Evolutionary conservation across 2,888 invertebrate genomes (phyloP).

Genomic region (Petrophora chlorosata): DNA sequence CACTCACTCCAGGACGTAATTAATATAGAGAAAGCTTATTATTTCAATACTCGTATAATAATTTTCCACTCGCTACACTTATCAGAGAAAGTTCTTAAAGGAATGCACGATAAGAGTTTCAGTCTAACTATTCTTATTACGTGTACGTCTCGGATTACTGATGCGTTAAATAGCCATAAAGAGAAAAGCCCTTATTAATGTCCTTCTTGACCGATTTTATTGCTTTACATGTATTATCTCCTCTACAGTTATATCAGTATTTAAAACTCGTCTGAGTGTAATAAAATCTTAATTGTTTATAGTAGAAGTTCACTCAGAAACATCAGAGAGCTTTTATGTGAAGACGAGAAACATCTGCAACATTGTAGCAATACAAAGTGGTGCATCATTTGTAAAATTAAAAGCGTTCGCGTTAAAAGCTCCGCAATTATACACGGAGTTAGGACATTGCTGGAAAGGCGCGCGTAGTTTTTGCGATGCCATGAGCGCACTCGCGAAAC

Average conservation of each 20-base stretch:
- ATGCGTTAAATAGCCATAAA: constrained; percentile 25
- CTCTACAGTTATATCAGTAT: background rate
- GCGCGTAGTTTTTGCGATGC: constrained; percentile 60
- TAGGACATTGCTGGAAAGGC: constrained; percentile 64
- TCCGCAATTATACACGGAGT: constrained; percentile 58
- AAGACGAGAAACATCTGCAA: constrained; percentile 15
- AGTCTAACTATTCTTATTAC: constrained; percentile 40
- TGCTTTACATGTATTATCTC: constrained; percentile 15
- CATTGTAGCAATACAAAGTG: constrained; percentile 12
- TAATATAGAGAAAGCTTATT: constrained; percentile 78
- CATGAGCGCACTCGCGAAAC: constrained; percentile 46
- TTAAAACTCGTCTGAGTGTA: background rate
- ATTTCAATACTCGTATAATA: constrained; percentile 66
- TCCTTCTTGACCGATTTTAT: constrained; percentile 30
- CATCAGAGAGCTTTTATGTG: constrained; percentile 5
- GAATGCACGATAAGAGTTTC: constrained; percentile 55
- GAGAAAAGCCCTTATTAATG: constrained; percentile 26
- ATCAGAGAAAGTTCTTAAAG: constrained; percentile 73
- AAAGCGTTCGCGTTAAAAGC: constrained; percentile 18
- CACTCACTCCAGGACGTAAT: constrained; percentile 76
- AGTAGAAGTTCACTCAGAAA: background rate
- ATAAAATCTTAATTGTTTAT: constrained; percentile 5
- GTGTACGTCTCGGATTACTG: constrained; percentile 26
- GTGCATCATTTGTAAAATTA: constrained; percentile 15
- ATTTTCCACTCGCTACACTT: constrained; percentile 58